Percentiles rank a stretch among this genome's conserved stretches.
phyloP scores from a whole-genome alignment of 1,140 invertebrate genomes.

The Ostrea denselamellosa region DNA sequence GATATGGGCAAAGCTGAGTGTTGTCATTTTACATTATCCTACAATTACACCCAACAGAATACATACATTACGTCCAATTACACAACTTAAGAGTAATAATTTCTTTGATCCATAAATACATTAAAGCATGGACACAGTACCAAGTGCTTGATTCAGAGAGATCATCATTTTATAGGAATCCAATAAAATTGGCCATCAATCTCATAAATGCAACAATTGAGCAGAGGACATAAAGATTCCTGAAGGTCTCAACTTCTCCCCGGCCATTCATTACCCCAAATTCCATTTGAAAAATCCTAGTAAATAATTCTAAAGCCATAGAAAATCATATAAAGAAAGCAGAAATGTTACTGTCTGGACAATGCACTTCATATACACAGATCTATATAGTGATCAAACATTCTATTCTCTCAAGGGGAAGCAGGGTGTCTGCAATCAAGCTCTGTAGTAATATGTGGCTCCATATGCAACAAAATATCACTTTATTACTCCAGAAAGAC shows the following conservation, averaged over 20 bases:
- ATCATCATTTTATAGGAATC: constrained; percentile 8
- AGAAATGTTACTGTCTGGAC: background rate
- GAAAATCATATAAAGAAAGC: background rate
- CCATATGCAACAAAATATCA: background rate
- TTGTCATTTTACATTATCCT: background rate
- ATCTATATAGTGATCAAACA: background rate
- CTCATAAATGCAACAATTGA: background rate
- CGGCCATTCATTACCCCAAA: background rate
- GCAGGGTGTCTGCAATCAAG: background rate
- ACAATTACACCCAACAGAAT: background rate
- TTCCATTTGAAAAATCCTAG: background rate
- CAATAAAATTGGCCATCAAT: background rate
- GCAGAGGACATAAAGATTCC: background rate
- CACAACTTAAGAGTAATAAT: constrained; percentile 13
- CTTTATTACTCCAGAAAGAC: constrained; percentile 16
- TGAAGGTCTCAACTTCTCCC: background rate
- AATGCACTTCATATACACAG: background rate
- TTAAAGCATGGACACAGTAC: background rate
- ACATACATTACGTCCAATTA: constrained; percentile 11
- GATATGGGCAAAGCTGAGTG: background rate
- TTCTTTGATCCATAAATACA: constrained; percentile 12
- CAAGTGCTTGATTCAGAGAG: background rate
- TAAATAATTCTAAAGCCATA: constrained; percentile 6
- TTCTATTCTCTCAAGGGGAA: background rate
- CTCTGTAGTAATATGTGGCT: background rate